Conservation (phyloP, 2,113 vertebrate genomes). For the Corythornis cristatus region DNA sequence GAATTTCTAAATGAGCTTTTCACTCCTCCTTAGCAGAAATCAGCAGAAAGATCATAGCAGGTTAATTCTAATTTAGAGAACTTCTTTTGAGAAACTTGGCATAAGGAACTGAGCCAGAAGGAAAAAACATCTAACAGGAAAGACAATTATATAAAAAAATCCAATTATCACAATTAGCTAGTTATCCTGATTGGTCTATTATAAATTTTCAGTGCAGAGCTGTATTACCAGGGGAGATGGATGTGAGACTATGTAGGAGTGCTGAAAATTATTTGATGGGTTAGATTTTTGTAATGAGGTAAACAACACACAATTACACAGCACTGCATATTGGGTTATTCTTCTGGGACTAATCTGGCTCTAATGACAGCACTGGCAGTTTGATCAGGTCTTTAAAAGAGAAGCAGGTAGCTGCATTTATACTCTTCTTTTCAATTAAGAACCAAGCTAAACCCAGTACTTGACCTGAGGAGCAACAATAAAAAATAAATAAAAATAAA, state of each 20-base stretch:
- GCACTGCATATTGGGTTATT: slow-evolving; percentile 9
- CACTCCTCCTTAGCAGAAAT: slow-evolving; percentile 47
- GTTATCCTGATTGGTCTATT: slow-evolving; percentile 51
- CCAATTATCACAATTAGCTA: slow-evolving; percentile 75
- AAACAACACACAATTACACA: slow-evolving; percentile 53
- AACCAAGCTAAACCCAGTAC: not conserved
- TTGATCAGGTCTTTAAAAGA: slow-evolving; percentile 49
- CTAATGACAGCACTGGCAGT: slow-evolving; percentile 23
- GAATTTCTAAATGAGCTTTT: slow-evolving; percentile 66
- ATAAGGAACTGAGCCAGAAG: slow-evolving; percentile 62
- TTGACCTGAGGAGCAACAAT: not conserved
- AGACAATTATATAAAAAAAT: slow-evolving; percentile 68
- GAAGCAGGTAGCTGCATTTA: slow-evolving; percentile 17
- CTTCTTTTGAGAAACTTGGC: slow-evolving; percentile 55
- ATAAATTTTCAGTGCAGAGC: slow-evolving; percentile 28
- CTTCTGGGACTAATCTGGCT: slow-evolving; percentile 42
- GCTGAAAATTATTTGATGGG: slow-evolving; percentile 52
- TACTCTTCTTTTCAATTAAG: slow-evolving; percentile 36
- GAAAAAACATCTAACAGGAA: slow-evolving; percentile 58
- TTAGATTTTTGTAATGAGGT: slow-evolving; percentile 62
- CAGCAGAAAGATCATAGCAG: slow-evolving; percentile 57
- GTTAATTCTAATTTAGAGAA: slow-evolving; percentile 70
- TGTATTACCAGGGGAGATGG: slow-evolving; percentile 48
- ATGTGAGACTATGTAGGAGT: slow-evolving; percentile 30
- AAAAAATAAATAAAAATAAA: slow-evolving; percentile 25